These are phyloP conservation scores for Isichthys henryi DNA, from an alignment of 2,113 vertebrate genomes.

Conservation along the genomic window DNA sequence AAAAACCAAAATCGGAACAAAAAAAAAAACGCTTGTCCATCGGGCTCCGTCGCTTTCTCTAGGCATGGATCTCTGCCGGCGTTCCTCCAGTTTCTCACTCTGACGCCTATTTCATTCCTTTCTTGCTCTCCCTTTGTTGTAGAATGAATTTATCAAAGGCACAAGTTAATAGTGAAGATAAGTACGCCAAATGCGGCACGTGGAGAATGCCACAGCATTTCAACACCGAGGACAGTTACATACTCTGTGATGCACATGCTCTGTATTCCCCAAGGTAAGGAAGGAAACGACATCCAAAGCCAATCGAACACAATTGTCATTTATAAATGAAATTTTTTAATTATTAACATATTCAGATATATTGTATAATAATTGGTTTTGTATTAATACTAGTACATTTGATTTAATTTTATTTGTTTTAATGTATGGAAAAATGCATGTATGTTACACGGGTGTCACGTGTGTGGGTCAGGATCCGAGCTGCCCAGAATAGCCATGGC, in stretches of 20 bases:
- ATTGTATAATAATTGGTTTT: neutral
- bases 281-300: conserved; percentile 25
- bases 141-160: conserved; percentile 75
- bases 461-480: neutral
- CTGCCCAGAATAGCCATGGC: neutral
- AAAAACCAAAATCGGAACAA: neutral
- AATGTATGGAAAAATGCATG: neutral
- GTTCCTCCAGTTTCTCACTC: conserved; percentile 34
- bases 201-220: conserved; percentile 73
- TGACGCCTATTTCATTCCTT: conserved; percentile 31
- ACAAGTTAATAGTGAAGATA: conserved; percentile 71
- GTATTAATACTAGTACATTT: neutral
- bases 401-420: neutral
- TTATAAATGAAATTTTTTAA: neutral
- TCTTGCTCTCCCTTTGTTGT: conserved; percentile 41
- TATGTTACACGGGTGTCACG: neutral
- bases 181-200: conserved; percentile 64
- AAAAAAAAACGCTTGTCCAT: conserved; percentile 11
- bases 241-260: conserved; percentile 67
- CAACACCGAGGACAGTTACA: conserved; percentile 66
- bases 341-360: neutral
- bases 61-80: conserved; percentile 25
- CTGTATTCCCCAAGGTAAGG: conserved; percentile 58
- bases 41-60: conserved; percentile 32
- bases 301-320: conserved; percentile 3